Evolutionary conservation across 2,888 invertebrate genomes (phyloP), one percentile per base, ranked within the genome.

Genomic region (Cheilosia soror): DNA sequence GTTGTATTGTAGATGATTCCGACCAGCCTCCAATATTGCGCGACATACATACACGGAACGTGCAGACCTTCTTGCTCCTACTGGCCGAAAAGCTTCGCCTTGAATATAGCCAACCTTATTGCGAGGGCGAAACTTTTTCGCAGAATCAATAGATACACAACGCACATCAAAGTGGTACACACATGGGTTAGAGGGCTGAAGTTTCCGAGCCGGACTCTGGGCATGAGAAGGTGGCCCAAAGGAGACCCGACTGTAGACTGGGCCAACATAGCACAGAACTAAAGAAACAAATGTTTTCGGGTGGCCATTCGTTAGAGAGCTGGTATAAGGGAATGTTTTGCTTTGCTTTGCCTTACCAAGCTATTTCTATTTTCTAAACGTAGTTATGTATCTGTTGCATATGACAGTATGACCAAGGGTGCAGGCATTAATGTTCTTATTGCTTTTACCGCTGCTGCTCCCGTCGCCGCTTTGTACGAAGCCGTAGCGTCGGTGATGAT

Each of bases 131-230:
- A 84, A 80, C 80, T 84, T 84, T 79, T 80, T 84, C 80, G 84
- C 84, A 84, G 84, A 80, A 84, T 84, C 84, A 84, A 84, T 84
- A 80, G 79, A 84, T 84, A 84, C 80, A 84, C 71, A 84, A 84
- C 84, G 84, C 84, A 84, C 75, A 84, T 79, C 68, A 44, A 29
- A 60, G 75, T 42, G 53, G 68, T 57, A 47, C 84, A 84, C 84
- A 79, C 84, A 84, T 65, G 73, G 58, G 69, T 72, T 40, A 47
- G 65, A 66, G 51, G 44, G 27, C 4, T 62, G 55, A 63, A 63
- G 53, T 57, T 83, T 37, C 29, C 27, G 25, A 44, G 49, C 25
- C 31, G 37, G 33, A 33, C 13, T n/a, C 57, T 53, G 2, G 63
- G 69, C 47, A 57, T 27, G 55, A 33, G 65, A 37, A 37, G 62